Base-by-base conservation (phyloP, 2,113 vertebrate genomes). In the Empidonax alnorum region DNA sequence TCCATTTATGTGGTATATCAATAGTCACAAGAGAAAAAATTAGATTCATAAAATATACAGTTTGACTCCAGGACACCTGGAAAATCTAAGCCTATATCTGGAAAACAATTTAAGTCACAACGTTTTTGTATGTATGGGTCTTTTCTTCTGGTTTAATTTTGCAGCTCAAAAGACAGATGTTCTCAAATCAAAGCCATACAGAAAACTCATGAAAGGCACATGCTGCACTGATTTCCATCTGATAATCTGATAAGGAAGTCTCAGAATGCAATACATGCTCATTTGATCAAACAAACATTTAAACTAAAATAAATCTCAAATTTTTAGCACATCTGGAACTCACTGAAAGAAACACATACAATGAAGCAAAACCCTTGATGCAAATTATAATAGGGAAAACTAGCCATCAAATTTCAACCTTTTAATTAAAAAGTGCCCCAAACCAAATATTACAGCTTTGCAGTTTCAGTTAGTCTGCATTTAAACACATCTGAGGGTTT, bases 401-500 rank as follows among this genome's bases (percentile, higher is more conserved):
- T 14, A 80, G 7, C 5, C 49, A 66, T 27, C 14, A 59, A 44
- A 74, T 33, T 35, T 81, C 55, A 44, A 63, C 9, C 8, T 92
- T 88, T 81, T 66, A 86, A 77, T 68, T 84, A 67, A 62, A 55
- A 80, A 47, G 31, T 16, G 10, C 23, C 46, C 27, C 47, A 63
- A 84, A 84, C 25, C 16, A 92, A 69, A 52, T 53, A 56, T 33
- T 63, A 35, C 11, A 42, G 41, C n/a, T 93, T 79, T 84, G n/a
- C 44, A 76, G 44, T 46, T 84, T 87, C 73, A 65, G 16, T 71
- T 31, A 50, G 21, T 63, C 37, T 41, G 56, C 62, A 87, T 59
- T 93, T 72, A 91, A 87, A 84, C 35, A 72, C 62, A 84, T 95
- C 39, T 68, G n/a, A 56, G 24, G 7, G 17, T 44, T 94, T 95